Base-by-base conservation (phyloP, 1,140 invertebrate genomes). In the Panulirus ornatus region DNA sequence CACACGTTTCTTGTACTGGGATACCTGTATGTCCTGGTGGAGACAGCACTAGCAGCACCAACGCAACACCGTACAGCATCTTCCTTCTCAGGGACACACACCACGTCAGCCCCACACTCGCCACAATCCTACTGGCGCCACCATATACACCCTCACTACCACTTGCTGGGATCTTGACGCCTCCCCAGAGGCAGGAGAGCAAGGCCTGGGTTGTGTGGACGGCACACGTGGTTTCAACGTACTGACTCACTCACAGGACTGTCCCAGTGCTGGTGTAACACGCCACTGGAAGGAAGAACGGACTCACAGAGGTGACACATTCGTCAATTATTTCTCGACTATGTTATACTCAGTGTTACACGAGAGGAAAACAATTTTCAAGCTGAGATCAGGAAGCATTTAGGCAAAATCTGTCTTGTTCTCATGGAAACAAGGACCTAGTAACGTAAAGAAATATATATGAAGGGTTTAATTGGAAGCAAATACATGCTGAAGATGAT, bases 61-160 rank as follows among this genome's bases (percentile, higher is more conserved):
- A 27, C 22, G 30, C 58, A 63, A 11, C n/a, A 58, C 19, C 2
- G n/a, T 8, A 3, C 58, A 27, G 3, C 58, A 63, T 63, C 58
- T 63, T 63, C 3, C 58, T 6, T 30, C 58, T 30, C 58, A 27
- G 2, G 0, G 44, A 47, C 44, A 47, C 44, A 11, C 14, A 47
- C 5, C 14, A 47, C 5, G 44, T 47, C 5, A 47, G 51, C 16
- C 22, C 51, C n/a, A 6, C n/a, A 5, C 58, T 5, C 19, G n/a
- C 22, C 58, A 63, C n/a, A 22, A 30, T 27, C 11, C 6, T 19
- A 3, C 3, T 47, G 3, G 30, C 2, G 30, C n/a, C 58, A 19
- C 58, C 58, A 63, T 27, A 63, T 27, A 63, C 58, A 54, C 51
- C 51, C 51, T 19, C 51, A 58, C 51, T 63, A 63, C 58, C n/a